phyloP scores from a whole-genome alignment of 2,888 invertebrate genomes.

The Melipona bicolor region DNA sequence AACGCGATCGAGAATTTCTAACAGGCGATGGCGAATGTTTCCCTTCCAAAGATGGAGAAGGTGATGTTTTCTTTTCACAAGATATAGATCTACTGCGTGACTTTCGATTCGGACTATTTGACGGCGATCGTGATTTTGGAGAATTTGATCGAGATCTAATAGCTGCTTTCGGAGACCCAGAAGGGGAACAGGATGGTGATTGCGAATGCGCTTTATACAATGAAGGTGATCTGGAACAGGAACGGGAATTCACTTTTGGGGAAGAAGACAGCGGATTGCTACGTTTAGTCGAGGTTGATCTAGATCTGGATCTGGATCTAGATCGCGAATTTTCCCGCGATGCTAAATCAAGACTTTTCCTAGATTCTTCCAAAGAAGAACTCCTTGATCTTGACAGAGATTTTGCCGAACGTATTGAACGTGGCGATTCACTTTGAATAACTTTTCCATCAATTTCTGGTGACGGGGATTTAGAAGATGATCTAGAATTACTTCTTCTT shows the following conservation, averaged over 20 bases:
- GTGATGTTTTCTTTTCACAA: constrained; percentile 47
- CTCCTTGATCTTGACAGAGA: constrained; percentile 74
- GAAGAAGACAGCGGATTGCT: constrained; percentile 69
- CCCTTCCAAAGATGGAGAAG: constrained; percentile 56
- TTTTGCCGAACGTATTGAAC: constrained; percentile 55
- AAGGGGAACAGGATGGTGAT: constrained; percentile 69
- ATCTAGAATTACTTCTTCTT: constrained; percentile 65
- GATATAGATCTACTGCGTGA: constrained; percentile 56
- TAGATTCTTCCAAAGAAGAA: constrained; percentile 64
- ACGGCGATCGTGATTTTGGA: constrained; percentile 63
- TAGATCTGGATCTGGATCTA: constrained; percentile 68
- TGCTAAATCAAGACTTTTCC: constrained; percentile 60
- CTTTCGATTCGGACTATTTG: constrained; percentile 33
- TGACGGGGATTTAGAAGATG: constrained; percentile 72
- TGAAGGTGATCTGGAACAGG: constrained; percentile 73
- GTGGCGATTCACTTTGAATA: constrained; percentile 64
- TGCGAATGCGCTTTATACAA: constrained; percentile 71
- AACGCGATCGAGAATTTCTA: constrained; percentile 60
- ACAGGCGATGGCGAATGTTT: constrained; percentile 8
- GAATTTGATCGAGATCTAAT: constrained; percentile 70
- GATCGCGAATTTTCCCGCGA: constrained; percentile 71
- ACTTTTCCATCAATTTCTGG: constrained; percentile 47
- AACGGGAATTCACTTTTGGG: constrained; percentile 71
- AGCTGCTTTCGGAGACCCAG: constrained; percentile 62
- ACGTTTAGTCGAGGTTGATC: constrained; percentile 76